These are phyloP conservation scores for Vanessa cardui DNA, from an alignment of 2,888 invertebrate genomes.

Conservation along the genomic window DNA sequence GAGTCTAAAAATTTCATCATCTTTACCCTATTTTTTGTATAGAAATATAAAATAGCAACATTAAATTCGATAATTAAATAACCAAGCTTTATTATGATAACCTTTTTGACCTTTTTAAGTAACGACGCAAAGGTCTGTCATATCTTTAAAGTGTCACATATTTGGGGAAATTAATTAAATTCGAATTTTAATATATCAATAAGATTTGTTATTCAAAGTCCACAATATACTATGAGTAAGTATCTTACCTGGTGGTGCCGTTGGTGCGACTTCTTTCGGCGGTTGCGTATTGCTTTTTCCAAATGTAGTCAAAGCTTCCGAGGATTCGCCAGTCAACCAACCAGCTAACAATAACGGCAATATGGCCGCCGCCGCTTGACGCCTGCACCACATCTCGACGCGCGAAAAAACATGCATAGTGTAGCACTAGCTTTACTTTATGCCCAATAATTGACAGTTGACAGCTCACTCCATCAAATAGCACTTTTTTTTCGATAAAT, in stretches of 20 bases:
- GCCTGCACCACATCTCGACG: slow-evolving; percentile 75
- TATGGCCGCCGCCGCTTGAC: slow-evolving; percentile 65
- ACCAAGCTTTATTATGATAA: too few species aligned
- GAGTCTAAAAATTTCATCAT: too few species aligned
- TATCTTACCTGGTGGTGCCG: slow-evolving; percentile 84
- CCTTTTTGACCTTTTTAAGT: too few species aligned
- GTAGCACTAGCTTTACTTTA: slow-evolving; percentile 40
- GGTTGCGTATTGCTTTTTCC: slow-evolving; percentile 85
- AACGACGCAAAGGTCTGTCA: too few species aligned
- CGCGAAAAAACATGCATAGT: slow-evolving; percentile 67
- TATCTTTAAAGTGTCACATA: too few species aligned
- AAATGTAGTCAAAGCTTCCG: slow-evolving; percentile 86
- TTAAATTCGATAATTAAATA: too few species aligned
- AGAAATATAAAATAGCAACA: too few species aligned
- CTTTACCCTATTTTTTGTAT: too few species aligned
- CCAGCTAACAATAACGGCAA: slow-evolving; percentile 66
- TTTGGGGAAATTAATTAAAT: too few species aligned
- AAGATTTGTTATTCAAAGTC: too few species aligned
- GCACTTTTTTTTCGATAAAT: background rate
- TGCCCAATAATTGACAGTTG: slow-evolving; percentile 27
- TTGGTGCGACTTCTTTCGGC: slow-evolving; percentile 80
- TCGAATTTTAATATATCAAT: too few species aligned
- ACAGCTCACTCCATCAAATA: slow-evolving; percentile 36
- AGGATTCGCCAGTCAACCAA: slow-evolving; percentile 75
- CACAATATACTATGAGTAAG: background rate